phyloP scores from a whole-genome alignment of 2,888 invertebrate genomes.

The Ypsolopha scabrella region DNA sequence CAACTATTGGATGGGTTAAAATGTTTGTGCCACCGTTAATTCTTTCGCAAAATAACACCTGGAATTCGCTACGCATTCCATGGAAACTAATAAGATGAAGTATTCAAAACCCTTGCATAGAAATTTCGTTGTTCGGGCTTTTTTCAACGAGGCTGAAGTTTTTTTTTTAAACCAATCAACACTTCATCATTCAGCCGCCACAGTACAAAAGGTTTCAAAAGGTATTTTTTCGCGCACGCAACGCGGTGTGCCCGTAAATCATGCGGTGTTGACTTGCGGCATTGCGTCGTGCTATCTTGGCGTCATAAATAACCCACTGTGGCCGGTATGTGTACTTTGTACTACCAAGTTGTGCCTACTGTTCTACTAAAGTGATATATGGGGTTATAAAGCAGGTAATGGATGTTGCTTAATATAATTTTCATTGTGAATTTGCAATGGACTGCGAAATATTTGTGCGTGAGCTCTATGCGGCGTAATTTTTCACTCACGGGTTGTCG shows the following conservation, averaged over 20 bases:
- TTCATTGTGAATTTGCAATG: too few relatives aligned
- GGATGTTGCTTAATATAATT: too few relatives aligned
- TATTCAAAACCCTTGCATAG: neutral
- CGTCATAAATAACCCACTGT: neutral
- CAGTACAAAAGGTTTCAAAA: neutral
- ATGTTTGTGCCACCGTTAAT: neutral
- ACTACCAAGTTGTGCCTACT: neutral
- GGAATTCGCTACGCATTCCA: neutral
- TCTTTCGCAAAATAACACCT: neutral
- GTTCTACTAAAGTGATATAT: too few relatives aligned
- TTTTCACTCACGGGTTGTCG: too few relatives aligned
- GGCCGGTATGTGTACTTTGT: neutral
- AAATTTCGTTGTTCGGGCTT: too few relatives aligned
- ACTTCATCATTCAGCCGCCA: neutral
- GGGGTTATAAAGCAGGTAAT: constrained; percentile 2
- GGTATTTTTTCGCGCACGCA: neutral
- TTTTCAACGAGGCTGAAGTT: neutral
- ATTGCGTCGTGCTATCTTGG: neutral
- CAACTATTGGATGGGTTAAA: neutral
- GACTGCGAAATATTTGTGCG: too few relatives aligned
- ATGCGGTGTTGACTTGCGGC: constrained; percentile 1
- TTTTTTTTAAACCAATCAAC: neutral
- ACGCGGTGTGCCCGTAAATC: neutral
- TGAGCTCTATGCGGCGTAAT: too few relatives aligned
- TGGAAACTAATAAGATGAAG: neutral